These are phyloP conservation scores for Onthophagus taurus DNA, from an alignment of 1,140 invertebrate genomes.

Conservation along the genomic window DNA sequence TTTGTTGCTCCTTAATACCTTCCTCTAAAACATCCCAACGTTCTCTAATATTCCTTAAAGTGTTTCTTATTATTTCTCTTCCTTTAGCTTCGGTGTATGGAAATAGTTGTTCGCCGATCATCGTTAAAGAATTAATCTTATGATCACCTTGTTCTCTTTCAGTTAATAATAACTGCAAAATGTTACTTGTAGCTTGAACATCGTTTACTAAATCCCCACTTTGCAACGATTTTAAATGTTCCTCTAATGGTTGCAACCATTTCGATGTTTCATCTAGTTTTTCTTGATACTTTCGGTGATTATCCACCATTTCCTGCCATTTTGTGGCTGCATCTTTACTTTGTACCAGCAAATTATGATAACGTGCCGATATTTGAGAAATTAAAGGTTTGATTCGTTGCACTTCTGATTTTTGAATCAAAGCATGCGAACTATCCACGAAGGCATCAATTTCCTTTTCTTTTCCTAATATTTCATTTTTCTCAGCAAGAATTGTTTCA, in stretches of 20 bases:
- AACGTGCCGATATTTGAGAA: constrained; percentile 81
- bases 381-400: constrained; percentile 81
- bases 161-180: constrained; percentile 64
- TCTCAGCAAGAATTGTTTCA: constrained; percentile 59
- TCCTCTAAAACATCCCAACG: constrained; percentile 79
- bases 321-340: constrained; percentile 83
- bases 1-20: constrained; percentile 69
- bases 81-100: constrained; percentile 85
- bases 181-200: constrained; percentile 50
- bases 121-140: constrained; percentile 60
- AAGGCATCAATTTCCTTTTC: constrained; percentile 81
- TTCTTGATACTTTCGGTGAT: constrained; percentile 73
- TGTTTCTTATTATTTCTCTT: constrained; percentile 75
- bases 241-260: constrained; percentile 70
- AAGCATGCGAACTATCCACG: constrained; percentile 77
- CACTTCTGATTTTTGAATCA: constrained; percentile 74
- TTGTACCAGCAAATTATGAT: constrained; percentile 70
- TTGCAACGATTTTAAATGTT: constrained; percentile 54
- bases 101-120: constrained; percentile 75
- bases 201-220: constrained; percentile 38
- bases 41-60: constrained; percentile 66
- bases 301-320: constrained; percentile 75
- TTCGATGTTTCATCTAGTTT: constrained; percentile 63
- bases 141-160: constrained; percentile 77
- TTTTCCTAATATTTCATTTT: constrained; percentile 63